Evolutionary conservation across 2,113 vertebrate species (phyloP).

Genomic region (Mystacornis crossleyi): DNA sequence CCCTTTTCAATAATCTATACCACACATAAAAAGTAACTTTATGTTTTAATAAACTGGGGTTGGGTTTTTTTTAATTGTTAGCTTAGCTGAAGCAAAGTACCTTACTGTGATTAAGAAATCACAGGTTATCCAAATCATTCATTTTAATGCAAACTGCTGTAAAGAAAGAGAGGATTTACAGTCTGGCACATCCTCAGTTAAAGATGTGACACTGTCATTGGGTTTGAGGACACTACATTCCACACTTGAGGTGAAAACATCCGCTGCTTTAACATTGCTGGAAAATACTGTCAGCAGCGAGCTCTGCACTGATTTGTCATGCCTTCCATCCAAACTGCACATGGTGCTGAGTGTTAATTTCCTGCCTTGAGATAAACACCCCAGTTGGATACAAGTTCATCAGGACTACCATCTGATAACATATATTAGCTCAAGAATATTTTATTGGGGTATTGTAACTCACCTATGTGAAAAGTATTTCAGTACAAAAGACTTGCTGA

Average conservation of each 20-base stretch:
- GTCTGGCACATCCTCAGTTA: slow-evolving; percentile 6
- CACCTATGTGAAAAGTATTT: not conserved
- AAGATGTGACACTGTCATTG: not conserved
- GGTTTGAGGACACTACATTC: slow-evolving; percentile 45
- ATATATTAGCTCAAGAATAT: not conserved
- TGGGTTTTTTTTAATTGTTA: not conserved
- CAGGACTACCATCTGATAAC: not conserved
- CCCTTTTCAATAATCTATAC: not conserved
- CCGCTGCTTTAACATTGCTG: slow-evolving; percentile 25
- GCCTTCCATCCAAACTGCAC: slow-evolving; percentile 26
- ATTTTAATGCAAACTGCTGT: not conserved
- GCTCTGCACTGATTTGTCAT: slow-evolving; percentile 21
- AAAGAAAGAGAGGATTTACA: not conserved
- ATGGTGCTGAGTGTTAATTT: slow-evolving; percentile 52
- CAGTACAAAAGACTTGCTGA: not conserved
- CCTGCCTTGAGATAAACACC: slow-evolving; percentile 61
- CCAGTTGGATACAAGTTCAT: not conserved
- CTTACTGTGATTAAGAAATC: not conserved
- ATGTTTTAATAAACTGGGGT: not conserved
- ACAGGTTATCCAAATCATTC: not conserved
- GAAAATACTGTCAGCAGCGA: slow-evolving; percentile 33
- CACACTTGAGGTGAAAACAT: slow-evolving; percentile 63
- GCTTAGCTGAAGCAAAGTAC: not conserved
- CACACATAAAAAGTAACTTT: not conserved
- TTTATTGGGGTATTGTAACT: not conserved